These are phyloP conservation scores for Thymelicus lineola DNA, from an alignment of 2,888 invertebrate species.

Conservation along the genomic window DNA sequence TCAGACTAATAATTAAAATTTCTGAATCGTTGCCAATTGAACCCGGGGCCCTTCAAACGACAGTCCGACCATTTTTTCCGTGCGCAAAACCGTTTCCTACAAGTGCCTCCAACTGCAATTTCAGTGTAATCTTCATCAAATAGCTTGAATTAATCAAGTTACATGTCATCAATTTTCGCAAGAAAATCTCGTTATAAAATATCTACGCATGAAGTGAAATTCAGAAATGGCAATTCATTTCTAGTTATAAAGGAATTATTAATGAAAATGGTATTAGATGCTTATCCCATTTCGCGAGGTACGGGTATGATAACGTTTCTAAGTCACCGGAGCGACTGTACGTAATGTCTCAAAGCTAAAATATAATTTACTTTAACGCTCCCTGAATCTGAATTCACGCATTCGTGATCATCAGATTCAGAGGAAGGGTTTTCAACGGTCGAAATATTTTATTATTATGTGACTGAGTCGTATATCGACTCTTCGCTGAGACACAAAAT, in stretches of 20 bases:
- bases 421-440: slow-evolving; percentile 1
- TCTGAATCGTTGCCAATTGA: no score
- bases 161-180: not conserved
- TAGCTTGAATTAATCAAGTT: not conserved
- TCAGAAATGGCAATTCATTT: slow-evolving; percentile 5
- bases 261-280: slow-evolving; percentile 8
- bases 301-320: slow-evolving; percentile 26
- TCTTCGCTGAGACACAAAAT: no score
- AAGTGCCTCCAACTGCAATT: no score
- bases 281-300: slow-evolving; percentile 9
- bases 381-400: slow-evolving; percentile 16
- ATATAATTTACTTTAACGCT: slow-evolving; percentile 22
- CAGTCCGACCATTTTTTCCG: not conserved
- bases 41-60: no score
- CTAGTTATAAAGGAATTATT: slow-evolving; percentile 14
- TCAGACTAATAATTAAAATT: no score
- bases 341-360: slow-evolving; percentile 22
- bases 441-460: not conserved
- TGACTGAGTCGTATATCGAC: no score
- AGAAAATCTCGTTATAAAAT: slow-evolving; percentile 14
- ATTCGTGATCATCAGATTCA: slow-evolving; percentile 5
- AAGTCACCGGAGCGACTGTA: slow-evolving; percentile 8
- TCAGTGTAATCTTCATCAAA: not conserved
- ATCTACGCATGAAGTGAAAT: slow-evolving; percentile 10
- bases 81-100: no score